These are phyloP conservation scores for Hydrophis major DNA, from an alignment of 2,797 vertebrate genomes.

Conservation along the genomic window DNA sequence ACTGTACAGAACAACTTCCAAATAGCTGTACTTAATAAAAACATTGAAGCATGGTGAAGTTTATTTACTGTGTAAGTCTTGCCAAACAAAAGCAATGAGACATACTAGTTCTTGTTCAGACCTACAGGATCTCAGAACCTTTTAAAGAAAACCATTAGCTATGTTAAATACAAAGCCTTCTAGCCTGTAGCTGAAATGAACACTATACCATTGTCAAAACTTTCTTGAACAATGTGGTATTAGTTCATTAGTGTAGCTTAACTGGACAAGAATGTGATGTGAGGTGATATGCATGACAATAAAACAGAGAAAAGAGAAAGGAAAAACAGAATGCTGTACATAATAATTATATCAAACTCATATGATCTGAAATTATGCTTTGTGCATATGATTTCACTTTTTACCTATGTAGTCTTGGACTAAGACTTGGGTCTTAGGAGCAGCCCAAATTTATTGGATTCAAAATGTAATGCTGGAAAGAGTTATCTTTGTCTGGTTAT, in stretches of 20 bases:
- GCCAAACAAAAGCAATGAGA: conserved; percentile 7
- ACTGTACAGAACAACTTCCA: not conserved
- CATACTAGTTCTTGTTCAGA: not conserved
- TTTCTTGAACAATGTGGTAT: not conserved
- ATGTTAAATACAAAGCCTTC: not conserved
- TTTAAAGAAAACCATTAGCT: not conserved
- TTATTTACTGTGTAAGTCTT: conserved; percentile 13
- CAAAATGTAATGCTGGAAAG: not conserved
- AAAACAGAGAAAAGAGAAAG: not conserved
- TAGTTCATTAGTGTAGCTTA: not conserved
- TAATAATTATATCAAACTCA: not conserved
- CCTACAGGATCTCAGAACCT: not conserved
- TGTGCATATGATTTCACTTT: not conserved
- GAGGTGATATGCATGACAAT: not conserved
- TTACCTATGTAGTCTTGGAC: not conserved
- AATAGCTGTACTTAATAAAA: not conserved
- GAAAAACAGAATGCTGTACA: not conserved
- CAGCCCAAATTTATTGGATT: not conserved
- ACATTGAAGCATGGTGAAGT: not conserved
- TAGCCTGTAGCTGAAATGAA: not conserved
- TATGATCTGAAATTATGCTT: not conserved
- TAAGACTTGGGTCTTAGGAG: not conserved
- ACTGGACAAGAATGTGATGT: not conserved
- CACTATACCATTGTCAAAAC: not conserved
- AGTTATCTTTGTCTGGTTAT: not conserved